phyloP scores from a whole-genome alignment of 2,888 invertebrate species.

The Plebejus argus region DNA sequence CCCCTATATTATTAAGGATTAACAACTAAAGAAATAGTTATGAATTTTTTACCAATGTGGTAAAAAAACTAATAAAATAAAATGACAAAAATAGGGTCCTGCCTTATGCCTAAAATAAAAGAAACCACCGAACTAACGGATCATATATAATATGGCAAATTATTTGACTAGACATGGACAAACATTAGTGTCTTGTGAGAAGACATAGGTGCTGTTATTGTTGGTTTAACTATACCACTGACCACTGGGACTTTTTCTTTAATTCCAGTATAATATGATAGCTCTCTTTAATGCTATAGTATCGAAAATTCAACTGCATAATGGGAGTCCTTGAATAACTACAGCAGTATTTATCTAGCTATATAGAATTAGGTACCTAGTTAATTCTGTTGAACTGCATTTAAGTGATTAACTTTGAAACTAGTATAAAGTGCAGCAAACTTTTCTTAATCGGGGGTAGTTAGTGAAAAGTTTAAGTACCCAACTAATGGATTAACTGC shows the following conservation, averaged over 20 bases:
- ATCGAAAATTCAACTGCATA: background rate
- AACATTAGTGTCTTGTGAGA: too few relatives aligned
- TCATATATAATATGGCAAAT: too few relatives aligned
- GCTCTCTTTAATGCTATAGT: background rate
- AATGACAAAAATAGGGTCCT: too few relatives aligned
- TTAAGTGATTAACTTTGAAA: conserved; percentile 2
- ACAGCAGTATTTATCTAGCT: background rate
- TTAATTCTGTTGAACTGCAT: background rate
- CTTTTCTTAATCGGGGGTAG: background rate
- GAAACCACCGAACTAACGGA: too few relatives aligned
- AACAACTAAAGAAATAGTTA: background rate
- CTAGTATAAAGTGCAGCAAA: background rate
- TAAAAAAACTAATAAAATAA: too few relatives aligned
- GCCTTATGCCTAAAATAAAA: too few relatives aligned
- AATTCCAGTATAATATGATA: too few relatives aligned
- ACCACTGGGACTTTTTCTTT: too few relatives aligned
- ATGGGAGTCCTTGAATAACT: background rate
- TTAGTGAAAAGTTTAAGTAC: conserved; percentile 6
- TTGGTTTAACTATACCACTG: too few relatives aligned
- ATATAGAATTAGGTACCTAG: background rate
- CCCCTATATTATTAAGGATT: background rate
- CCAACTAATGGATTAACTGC: background rate
- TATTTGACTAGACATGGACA: too few relatives aligned
- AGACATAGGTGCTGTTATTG: too few relatives aligned
- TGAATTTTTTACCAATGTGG: too few relatives aligned